Evolutionary conservation across 2,888 invertebrate species (phyloP), one percentile per base, ranked within the genome.

Genomic region (Adelphocoris suturalis): DNA sequence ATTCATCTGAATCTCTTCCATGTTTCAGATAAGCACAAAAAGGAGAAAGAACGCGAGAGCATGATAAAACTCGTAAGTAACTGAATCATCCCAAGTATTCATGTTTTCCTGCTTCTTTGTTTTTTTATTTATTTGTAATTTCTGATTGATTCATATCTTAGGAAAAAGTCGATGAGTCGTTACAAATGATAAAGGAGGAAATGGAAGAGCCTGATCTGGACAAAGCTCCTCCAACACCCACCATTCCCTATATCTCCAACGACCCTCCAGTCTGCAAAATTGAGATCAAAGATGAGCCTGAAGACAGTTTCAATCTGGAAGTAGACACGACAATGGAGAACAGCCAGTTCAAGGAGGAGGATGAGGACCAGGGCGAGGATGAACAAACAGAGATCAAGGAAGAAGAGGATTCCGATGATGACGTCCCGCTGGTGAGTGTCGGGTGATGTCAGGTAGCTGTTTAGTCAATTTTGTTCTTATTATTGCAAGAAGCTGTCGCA

Each of bases 361-460:
- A 93, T 47, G 93, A 93, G 28, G 95, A 93, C 46, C 95, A 95
- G 92, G 95, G 95, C 92, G 57, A 75, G 80, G 93, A 93, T 80
- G 92, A 88, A 16, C 52, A 16, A 4, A 47, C 76, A 12, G 48
- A 68, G 37, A n/a, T 75, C 19, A 93, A 92, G 91, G 93, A 93
- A 82, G 94, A 93, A 84, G 94, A 95, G 19, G 95, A 95, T 2
- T 96, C 96, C 91, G 96, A 97, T 91, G 97, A 97, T 93, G 97
- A 97, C 93, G 93, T 95, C 84, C 97, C 97, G 92, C 93, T 97
- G 95, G 97, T 97, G 94, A 94, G 94, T 93, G 48, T 37, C 37
- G 37, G n/a, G 2, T 37, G 37, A 37, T 7, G 37, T 37, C 37
- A 37, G 37, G 7, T 7, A 37, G 7, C 37, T n/a, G 14, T 55